phyloP scores from a whole-genome alignment of 2,888 invertebrate genomes.

The Sepioteuthis lessoniana region DNA sequence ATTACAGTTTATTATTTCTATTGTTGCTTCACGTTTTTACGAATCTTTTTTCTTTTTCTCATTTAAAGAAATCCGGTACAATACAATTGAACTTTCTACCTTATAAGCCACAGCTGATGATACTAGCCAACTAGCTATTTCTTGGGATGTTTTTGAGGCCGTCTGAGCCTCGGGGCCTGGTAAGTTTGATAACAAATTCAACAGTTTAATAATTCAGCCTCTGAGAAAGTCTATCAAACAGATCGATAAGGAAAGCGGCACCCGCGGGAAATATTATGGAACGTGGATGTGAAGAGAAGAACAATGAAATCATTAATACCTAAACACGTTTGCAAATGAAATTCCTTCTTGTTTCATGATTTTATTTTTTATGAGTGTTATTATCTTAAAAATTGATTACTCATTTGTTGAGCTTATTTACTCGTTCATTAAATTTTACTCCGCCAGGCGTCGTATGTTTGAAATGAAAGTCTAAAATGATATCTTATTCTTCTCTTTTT shows the following conservation, averaged over 20 bases:
- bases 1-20: no score
- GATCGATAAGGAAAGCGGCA: background rate
- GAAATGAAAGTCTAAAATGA: background rate
- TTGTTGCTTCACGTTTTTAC: no score
- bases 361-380: background rate
- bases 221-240: background rate
- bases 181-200: background rate
- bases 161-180: background rate
- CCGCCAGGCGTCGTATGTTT: conserved; percentile 16
- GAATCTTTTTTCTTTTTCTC: no score
- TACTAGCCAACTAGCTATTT: background rate
- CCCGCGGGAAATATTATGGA: background rate
- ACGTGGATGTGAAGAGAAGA: background rate
- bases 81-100: background rate
- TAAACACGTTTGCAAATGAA: background rate
- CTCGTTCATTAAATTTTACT: background rate
- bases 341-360: background rate
- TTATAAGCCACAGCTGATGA: background rate
- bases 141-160: background rate
- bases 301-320: background rate
- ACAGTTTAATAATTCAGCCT: background rate
- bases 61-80: no score
- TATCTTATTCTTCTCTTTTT: background rate
- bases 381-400: background rate
- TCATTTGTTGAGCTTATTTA: background rate